These are phyloP conservation scores for Lophotis ruficrista DNA, from an alignment of 2,113 vertebrate genomes.

Conservation along the genomic window DNA sequence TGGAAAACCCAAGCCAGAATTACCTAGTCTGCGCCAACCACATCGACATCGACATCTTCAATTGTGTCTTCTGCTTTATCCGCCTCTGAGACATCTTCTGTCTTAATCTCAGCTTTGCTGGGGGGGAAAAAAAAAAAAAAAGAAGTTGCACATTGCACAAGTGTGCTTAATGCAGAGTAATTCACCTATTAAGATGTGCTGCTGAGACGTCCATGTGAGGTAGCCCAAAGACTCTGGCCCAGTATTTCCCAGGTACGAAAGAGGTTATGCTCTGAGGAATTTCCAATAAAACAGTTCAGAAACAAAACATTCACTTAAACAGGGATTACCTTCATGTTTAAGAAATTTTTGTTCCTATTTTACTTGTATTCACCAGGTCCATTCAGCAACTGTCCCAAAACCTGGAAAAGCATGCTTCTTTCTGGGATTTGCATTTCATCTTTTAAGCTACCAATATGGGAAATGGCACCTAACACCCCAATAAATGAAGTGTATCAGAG, in stretches of 20 bases:
- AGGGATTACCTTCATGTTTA: neutral
- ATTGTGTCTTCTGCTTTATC: neutral
- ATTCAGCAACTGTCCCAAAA: neutral
- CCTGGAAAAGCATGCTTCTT: neutral
- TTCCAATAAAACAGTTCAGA: neutral
- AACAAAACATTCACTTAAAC: neutral
- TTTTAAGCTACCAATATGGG: neutral
- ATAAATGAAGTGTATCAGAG: neutral
- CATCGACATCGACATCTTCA: conserved; percentile 47
- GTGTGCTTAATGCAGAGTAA: neutral
- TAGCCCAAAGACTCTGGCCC: neutral
- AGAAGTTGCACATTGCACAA: neutral
- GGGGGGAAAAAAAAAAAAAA: neutral
- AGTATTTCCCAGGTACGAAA: neutral
- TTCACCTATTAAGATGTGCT: neutral
- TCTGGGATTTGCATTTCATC: neutral
- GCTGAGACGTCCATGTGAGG: neutral
- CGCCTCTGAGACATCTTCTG: neutral
- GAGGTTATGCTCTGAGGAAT: neutral
- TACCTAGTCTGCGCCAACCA: conserved; percentile 62
- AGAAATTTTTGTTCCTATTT: neutral
- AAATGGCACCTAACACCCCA: neutral
- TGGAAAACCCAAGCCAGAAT: neutral
- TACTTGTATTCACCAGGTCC: neutral
- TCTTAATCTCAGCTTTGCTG: conserved; percentile 47